Base-by-base conservation (phyloP, 2,113 vertebrate genomes). In the Panurus biarmicus region DNA sequence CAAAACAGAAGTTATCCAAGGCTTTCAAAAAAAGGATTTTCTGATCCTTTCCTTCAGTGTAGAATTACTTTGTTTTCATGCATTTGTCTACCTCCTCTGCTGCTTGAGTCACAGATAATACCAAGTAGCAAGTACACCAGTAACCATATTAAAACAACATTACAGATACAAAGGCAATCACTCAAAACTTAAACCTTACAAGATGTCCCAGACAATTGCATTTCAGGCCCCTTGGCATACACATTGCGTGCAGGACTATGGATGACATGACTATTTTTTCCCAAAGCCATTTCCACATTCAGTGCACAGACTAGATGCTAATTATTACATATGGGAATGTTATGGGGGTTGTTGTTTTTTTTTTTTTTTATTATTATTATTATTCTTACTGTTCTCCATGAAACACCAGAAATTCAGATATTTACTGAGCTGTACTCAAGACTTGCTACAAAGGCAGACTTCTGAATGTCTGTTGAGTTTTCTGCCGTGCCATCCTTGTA, bases 1-100 rank as follows among this genome's bases (percentile, higher is more conserved):
- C 61, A 87, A 94, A 93, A 94, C 31, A 88, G 54, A 87, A 94
- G 81, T 48, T 86, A 79, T 48, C 54, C 60, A 85, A 89, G 56
- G 48, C 44, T 79, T 85, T 91, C 77, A 84, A 79, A 96, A 82
- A 91, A 36, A 0, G 33, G 42, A 45, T 85, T 80, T 69, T 36
- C 50, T 48, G 28, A 57, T 73, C 87, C 83, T 87, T 91, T 91
- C 44, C 50, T 92, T 51, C 14, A 47, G 24, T 40, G 45, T 45
- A 67, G 57, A 89, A 87, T 77, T 69, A 69, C 42, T 60, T 76
- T 36, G 48, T 88, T 95, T 91, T 94, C 78, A 54, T 80, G 64
- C 38, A 85, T 90, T 67, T 58, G 14, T 53, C 50, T 85, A 54
- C 36, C 50, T 81, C 82, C 31, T 80, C 38, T 88, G n/a, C 35